A percentile compares a stretch with the other conserved stretches of the same genome.
These are phyloP conservation scores for Ctenomys sociabilis DNA, from an alignment of 2,113 vertebrate species.

Conservation along the genomic window DNA sequence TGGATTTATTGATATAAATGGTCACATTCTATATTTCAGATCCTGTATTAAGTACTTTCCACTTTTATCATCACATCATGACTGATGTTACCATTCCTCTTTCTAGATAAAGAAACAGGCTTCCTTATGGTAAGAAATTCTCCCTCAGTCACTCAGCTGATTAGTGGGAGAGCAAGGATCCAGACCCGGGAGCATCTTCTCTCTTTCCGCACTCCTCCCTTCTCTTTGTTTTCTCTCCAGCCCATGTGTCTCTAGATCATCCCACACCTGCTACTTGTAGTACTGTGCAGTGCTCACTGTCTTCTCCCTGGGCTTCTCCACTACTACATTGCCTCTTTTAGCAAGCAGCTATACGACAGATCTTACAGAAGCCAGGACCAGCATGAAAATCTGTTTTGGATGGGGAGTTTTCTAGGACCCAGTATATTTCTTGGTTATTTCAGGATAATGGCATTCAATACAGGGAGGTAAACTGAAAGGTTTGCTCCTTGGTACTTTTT, in stretches of 20 bases:
- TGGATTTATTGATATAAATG: not conserved
- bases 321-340: not conserved
- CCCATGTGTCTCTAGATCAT: not conserved
- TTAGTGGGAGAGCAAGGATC: not conserved
- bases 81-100: not conserved
- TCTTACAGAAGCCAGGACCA: not conserved
- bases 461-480: not conserved
- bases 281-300: not conserved
- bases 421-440: not conserved
- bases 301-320: not conserved
- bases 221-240: not conserved
- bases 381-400: not conserved
- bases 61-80: not conserved
- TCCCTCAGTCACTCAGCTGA: not conserved
- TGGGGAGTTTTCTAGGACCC: not conserved
- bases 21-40: not conserved
- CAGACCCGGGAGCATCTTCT: not conserved
- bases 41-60: not conserved
- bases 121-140: not conserved
- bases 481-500: not conserved
- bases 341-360: not conserved
- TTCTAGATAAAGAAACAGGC: not conserved
- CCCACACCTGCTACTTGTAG: not conserved
- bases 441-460: not conserved
- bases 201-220: not conserved